Evolutionary conservation across 1,140 invertebrate genomes (phyloP).

Genomic region (honey bee (Apis mellifera)): DNA sequence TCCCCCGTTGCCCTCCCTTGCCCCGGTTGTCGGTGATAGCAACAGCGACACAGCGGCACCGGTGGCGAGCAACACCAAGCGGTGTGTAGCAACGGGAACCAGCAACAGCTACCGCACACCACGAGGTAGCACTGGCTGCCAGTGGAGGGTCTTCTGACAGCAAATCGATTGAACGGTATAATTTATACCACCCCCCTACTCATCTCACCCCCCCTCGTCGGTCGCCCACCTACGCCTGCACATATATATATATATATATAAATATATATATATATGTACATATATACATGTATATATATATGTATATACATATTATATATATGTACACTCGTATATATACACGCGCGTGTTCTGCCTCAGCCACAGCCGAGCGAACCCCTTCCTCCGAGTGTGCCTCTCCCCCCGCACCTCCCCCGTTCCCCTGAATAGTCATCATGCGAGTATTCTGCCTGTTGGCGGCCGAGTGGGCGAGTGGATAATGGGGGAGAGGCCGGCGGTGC

Average conservation of each 20-base stretch:
- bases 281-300: no score
- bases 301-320: no score
- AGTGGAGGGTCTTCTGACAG: constrained; percentile 79
- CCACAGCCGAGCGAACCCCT: constrained; percentile 35
- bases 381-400: constrained; percentile 43
- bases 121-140: constrained; percentile 51
- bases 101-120: no score
- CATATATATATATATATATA: constrained; percentile 1
- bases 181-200: constrained; percentile 80
- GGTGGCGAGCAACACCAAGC: no score
- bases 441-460: constrained; percentile 60
- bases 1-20: no score
- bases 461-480: constrained; percentile 61
- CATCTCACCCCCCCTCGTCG: constrained; percentile 52
- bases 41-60: constrained; percentile 17
- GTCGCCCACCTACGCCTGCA: constrained; percentile 61
- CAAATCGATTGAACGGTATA: constrained; percentile 82
- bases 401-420: constrained; percentile 47
- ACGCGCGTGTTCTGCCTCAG: constrained; percentile 10
- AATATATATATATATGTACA: neutral
- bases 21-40: constrained; percentile 39
- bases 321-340: no score
- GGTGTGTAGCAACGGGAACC: no score
- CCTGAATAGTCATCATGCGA: constrained; percentile 72
- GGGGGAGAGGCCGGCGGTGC: constrained; percentile 56